phyloP scores from a whole-genome alignment of 2,113 vertebrate species.

The Aspiorhynchus laticeps region DNA sequence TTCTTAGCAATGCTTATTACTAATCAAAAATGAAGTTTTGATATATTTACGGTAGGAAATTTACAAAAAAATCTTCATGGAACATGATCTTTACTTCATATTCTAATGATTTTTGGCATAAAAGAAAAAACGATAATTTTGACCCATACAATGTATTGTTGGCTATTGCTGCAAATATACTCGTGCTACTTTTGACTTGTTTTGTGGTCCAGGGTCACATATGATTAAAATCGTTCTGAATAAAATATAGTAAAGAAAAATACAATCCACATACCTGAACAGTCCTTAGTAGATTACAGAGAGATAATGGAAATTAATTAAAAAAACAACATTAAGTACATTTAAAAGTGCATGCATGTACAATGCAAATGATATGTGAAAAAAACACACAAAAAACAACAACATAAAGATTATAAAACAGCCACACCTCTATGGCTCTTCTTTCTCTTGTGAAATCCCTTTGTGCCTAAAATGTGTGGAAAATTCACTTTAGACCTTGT shows the following conservation, averaged over 20 bases:
- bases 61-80: too few relatives aligned
- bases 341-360: not conserved
- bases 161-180: too few relatives aligned
- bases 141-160: too few relatives aligned
- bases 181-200: too few relatives aligned
- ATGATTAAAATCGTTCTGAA: not conserved
- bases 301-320: not conserved
- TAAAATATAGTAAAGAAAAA: not conserved
- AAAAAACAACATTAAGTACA: not conserved
- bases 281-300: constrained; percentile 6
- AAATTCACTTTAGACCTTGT: not conserved
- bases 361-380: not conserved
- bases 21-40: too few relatives aligned
- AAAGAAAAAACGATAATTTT: too few relatives aligned
- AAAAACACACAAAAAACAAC: not conserved
- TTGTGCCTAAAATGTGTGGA: not conserved
- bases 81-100: too few relatives aligned
- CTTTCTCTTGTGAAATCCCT: not conserved
- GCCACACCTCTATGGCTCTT: not conserved
- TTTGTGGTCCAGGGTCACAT: too few relatives aligned
- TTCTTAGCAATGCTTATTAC: too few relatives aligned
- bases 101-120: too few relatives aligned
- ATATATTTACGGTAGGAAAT: too few relatives aligned
- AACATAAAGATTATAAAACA: not conserved
- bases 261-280: constrained; percentile 12